Evolutionary conservation across 2,888 invertebrate genomes (phyloP).

Genomic region (Muschampia plurimacula): DNA sequence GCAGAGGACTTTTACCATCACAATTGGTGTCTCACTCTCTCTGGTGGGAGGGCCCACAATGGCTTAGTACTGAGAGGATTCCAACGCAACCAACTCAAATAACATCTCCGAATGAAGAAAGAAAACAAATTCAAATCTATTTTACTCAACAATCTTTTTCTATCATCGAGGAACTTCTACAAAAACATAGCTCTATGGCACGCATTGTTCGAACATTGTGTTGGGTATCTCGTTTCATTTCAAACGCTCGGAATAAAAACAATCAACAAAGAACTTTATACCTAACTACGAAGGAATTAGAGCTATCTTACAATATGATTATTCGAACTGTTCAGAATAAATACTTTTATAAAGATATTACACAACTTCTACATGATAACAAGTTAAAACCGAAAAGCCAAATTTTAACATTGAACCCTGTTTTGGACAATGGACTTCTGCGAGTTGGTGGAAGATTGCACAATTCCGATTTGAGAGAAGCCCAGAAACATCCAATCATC

Average conservation of each 20-base stretch:
- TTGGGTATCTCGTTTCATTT: too few species aligned
- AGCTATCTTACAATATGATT: too few species aligned
- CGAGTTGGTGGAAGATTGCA: conserved; percentile 37
- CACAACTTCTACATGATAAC: neutral
- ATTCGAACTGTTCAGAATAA: too few species aligned
- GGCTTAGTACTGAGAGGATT: neutral
- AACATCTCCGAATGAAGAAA: neutral
- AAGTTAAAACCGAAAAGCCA: conserved; percentile 27
- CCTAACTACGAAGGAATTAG: too few species aligned
- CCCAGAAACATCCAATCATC: conserved; percentile 32
- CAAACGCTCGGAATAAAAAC: neutral
- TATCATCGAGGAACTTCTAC: too few species aligned
- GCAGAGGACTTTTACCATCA: conserved; percentile 32
- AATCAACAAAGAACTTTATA: too few species aligned
- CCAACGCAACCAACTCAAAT: neutral
- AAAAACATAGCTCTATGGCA: too few species aligned
- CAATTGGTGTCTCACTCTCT: conserved; percentile 25
- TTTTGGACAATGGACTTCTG: conserved; percentile 29
- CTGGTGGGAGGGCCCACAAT: conserved; percentile 2
- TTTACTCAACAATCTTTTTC: neutral
- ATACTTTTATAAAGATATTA: too few species aligned
- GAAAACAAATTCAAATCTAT: neutral
- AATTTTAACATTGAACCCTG: conserved; percentile 30
- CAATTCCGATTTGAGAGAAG: conserved; percentile 8
- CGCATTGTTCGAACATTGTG: too few species aligned